Base-by-base conservation (phyloP, 2,888 invertebrate species). In the Agonopterix heracliana region DNA sequence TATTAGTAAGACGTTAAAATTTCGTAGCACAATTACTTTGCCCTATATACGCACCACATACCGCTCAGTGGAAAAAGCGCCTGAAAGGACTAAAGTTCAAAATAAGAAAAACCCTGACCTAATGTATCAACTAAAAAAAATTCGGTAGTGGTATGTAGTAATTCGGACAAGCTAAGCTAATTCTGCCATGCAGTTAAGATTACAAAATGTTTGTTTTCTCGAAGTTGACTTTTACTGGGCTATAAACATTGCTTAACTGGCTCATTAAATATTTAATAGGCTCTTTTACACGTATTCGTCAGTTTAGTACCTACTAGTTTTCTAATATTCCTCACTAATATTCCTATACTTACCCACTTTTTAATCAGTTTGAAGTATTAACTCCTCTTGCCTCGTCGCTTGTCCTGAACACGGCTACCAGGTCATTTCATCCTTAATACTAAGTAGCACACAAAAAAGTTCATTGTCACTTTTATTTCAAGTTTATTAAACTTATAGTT, bases 341-440 rank as follows among this genome's bases (percentile, higher is more conserved):
- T 26, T 53, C 54, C 50, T 62, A 66, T 72, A 81, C 84, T 81
- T 66, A 84, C 84, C 84, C 81, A 81, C 81, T 81, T 83, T 82
- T 80, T 78, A 71, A 68, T 66, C 70, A 59, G 52, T 48, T 57
- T 47, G 59, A 54, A 60, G 58, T 26, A 5, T 17, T 17, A 54
- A 36, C 59, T 61, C 57, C 64, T 60, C 55, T 66, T 57, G 61
- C 63, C 52, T 60, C 60, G 63, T 63, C 60, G 17, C 10, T 7
- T 70, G 45, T 61, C 56, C 58, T 52, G 47, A 49, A 53, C 50
- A 57, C 46, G 51, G 49, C 40, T 52, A 54, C 26, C 48, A 50
- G 42, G 51, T 54, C n/a, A 54, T 53, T 63, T 57, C 67, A 77
- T 72, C 63, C 63, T 68, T 61, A 44, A 50, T 51, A 53, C 26